These are phyloP conservation scores for Drosophila kohkoa DNA, from an alignment of 1,140 invertebrate species.

Conservation along the genomic window DNA sequence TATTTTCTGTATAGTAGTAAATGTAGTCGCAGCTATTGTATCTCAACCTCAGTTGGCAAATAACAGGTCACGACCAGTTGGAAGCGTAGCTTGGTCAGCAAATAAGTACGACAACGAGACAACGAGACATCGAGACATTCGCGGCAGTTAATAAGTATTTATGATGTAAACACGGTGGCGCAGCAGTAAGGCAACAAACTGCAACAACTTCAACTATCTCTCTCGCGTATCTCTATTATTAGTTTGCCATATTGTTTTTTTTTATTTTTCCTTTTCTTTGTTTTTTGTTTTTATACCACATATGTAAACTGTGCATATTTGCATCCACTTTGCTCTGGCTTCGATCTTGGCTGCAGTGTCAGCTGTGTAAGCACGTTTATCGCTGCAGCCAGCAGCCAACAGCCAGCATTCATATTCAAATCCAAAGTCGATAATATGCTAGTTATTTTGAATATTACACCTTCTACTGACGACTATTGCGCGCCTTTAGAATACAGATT, in stretches of 20 bases:
- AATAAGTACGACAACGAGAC: slow-evolving; percentile 9
- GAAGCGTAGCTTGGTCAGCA: slow-evolving; percentile 15
- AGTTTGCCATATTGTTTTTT: background rate
- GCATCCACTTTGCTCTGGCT: slow-evolving; percentile 9
- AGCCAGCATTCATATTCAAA: slow-evolving; percentile 8
- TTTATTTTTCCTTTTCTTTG: too few relatives aligned
- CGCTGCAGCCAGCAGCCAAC: background rate
- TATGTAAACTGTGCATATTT: slow-evolving; percentile 27
- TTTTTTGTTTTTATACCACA: slow-evolving; percentile 10
- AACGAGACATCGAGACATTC: too few relatives aligned
- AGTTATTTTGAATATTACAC: slow-evolving; percentile 1
- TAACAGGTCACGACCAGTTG: slow-evolving; percentile 59
- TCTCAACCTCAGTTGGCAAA: slow-evolving; percentile 12
- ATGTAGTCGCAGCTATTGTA: slow-evolving; percentile 2
- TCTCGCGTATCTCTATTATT: slow-evolving; percentile 15
- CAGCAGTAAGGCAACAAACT: background rate
- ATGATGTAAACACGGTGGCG: slow-evolving; percentile 40
- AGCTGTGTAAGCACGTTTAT: slow-evolving; percentile 29
- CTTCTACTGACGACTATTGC: background rate
- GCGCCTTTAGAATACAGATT: slow-evolving; percentile 1
- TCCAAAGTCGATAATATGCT: background rate
- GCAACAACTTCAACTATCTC: background rate
- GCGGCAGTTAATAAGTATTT: slow-evolving; percentile 29
- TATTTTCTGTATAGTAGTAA: background rate
- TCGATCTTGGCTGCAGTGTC: slow-evolving; percentile 7